Base-by-base conservation (phyloP, 2,797 vertebrate species). In the Rhabdophis nuchalis region DNA sequence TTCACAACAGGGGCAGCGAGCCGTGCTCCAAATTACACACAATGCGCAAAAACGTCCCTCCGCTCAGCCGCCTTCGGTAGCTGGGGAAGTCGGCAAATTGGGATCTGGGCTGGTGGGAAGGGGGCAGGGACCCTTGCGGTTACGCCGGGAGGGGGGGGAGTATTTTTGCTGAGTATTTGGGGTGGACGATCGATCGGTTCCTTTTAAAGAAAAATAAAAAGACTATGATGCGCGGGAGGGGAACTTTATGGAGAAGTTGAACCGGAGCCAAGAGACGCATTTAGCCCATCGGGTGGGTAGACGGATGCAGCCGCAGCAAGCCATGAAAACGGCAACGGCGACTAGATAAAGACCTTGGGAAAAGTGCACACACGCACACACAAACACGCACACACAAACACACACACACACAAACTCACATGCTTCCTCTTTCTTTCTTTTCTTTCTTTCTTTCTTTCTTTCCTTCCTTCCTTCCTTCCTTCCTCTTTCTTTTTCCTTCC, bases 231-330 rank as follows among this genome's bases (percentile, higher is more conserved):
- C 61, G 92, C 95, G 29, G 14, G 6, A 29, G 29, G 25, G 9
- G 92, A 57, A 53, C 29, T n/a, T 41, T 60, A 32, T 64, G 36
- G 23, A 60, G 58, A 72, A 91, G 90, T 92, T 94, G 93, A 93
- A 93, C 91, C 54, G 27, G 50, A 91, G 95, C 93, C 95, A 95
- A 56, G 88, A 87, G 85, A 93, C 50, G 64, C 85, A 93, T 94
- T 96, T 93, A 90, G 60, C 57, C 53, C 72, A 32, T 94, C 93
- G 91, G 88, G 82, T 89, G 93, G 91, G 90, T n/a, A 16, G 92
- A 92, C 57, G 87, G 91, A 72, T 50, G 18, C 54, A 2, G 8
- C 12, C 16, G 57, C 23, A 20, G 82, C 0, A 89, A 86, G 82
- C 72, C 85, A 91, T 2, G 16, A 46, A 27, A 88, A n/a, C 29